phyloP scores from a whole-genome alignment of 2,113 vertebrate genomes.

The Laterallus jamaicensis region DNA sequence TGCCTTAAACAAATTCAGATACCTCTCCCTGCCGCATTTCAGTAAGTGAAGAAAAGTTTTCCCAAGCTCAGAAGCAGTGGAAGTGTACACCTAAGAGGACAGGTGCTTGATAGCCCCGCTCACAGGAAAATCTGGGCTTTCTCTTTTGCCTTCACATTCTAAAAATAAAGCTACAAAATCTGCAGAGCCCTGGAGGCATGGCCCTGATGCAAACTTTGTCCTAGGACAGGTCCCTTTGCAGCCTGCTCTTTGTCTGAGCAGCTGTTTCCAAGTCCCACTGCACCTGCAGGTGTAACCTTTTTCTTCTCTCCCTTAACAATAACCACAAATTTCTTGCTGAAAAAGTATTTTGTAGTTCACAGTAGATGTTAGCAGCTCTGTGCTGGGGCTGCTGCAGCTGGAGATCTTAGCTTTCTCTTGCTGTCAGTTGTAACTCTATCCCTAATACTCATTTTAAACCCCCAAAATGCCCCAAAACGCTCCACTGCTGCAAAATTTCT shows the following conservation, averaged over 20 bases:
- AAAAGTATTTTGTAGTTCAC: not conserved
- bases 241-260: not conserved
- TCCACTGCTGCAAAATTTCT: not conserved
- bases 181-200: not conserved
- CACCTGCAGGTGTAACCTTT: not conserved
- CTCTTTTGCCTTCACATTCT: not conserved
- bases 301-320: not conserved
- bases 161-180: not conserved
- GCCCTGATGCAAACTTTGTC: not conserved
- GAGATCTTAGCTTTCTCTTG: not conserved
- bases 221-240: not conserved
- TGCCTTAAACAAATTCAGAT: not conserved
- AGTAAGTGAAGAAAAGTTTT: not conserved
- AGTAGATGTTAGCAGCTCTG: not conserved
- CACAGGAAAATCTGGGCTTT: not conserved
- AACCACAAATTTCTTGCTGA: not conserved
- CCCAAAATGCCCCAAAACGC: not conserved
- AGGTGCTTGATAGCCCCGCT: not conserved
- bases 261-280: not conserved
- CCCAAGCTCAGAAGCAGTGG: not conserved
- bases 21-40: accelerated
- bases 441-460: not conserved
- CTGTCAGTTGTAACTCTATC: not conserved
- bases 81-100: not conserved
- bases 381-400: not conserved